phyloP scores from a whole-genome alignment of 2,797 vertebrate genomes.

The Alauda arvensis region DNA sequence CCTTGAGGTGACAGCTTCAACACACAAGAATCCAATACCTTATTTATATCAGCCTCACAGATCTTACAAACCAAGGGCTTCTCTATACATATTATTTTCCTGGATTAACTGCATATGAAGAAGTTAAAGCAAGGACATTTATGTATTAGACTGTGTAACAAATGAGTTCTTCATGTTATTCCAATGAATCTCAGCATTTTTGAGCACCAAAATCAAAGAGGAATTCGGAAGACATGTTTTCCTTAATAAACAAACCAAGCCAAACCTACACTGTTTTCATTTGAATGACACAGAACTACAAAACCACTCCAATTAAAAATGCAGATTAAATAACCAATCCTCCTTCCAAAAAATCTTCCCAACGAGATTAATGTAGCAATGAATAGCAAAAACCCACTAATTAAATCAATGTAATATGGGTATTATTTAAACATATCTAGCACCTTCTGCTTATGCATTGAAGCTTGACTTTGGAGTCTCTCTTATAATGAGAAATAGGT shows the following conservation, averaged over 20 bases:
- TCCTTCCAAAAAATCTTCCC: background rate
- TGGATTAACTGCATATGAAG: background rate
- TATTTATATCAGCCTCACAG: background rate
- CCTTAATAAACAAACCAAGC: background rate
- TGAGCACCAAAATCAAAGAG: background rate
- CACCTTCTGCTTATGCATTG: background rate
- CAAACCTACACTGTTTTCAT: background rate
- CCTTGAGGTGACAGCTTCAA: background rate
- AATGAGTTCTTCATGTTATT: background rate
- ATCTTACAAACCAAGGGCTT: background rate
- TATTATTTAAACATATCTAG: background rate
- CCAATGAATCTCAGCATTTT: background rate
- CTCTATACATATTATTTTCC: background rate
- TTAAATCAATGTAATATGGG: conserved; percentile 12
- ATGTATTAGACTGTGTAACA: background rate
- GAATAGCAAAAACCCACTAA: conserved; percentile 29
- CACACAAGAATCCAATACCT: background rate
- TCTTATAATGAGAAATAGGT: background rate
- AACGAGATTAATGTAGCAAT: background rate
- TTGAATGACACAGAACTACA: background rate
- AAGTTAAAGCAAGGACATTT: background rate
- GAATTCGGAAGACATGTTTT: background rate
- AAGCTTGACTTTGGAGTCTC: background rate
- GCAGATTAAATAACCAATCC: conserved; percentile 32
- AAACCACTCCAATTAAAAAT: conserved; percentile 25